Evolutionary conservation across 2,797 vertebrate genomes (phyloP), one percentile per base, ranked within the genome.

Genomic region (Sebastes itinus): DNA sequence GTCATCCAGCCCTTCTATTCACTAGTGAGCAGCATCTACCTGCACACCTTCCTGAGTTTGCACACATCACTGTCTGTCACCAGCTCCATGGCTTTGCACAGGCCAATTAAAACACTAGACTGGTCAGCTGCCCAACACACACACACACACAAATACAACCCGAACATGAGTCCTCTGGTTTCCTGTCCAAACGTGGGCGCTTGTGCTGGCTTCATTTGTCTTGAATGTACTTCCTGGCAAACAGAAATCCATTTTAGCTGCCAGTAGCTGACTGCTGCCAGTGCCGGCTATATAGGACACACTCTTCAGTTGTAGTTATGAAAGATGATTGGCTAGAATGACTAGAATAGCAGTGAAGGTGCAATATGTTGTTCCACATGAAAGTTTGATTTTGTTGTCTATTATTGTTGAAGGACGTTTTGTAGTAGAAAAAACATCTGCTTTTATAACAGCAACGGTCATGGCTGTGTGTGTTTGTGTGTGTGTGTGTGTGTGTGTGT

Each of bases 191-290:
- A 74, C 18, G 82, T 89, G 83, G 89, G 85, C 14, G 75, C 87
- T 32, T 76, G 64, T 64, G 54, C 72, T 80, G 82, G 78, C 81
- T 83, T 70, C 71, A 70, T 67, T 28, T 63, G 73, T 81, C 76
- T 65, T 77, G 64, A 86, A 86, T 85, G 65, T 73, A 79, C 65
- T 88, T 89, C 81, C 85, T 87, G 80, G 74, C 85, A 88, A 87
- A 82, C 74, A 78, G 38, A 87, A 74, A 64, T 87, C 27, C 54
- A 72, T 78, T 87, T 85, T 46, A 59, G 65, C 84, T 87, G 84
- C 87, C 87, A 87, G 72, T 27, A 65, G 25, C 78, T 54, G 52
- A n/a, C 52, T 81, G 54, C 80, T 62, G 86, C 87, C 86, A 90
- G 66, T 22, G 60, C 72, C 75, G 56, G 71, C 64, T 86, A 71